phyloP scores from a whole-genome alignment of 2,113 vertebrate genomes.

The Poeciliopsis turrubarensis region DNA sequence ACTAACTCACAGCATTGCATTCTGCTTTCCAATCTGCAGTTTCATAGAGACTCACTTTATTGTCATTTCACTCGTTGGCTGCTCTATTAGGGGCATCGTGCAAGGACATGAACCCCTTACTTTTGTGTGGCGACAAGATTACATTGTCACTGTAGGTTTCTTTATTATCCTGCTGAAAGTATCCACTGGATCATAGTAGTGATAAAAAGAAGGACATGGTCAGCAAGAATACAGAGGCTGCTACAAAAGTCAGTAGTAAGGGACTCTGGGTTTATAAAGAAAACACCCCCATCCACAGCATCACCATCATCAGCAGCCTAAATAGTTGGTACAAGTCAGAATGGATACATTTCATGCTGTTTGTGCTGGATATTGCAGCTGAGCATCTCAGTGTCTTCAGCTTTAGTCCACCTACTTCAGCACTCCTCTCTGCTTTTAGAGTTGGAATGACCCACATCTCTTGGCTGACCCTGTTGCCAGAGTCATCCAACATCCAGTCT shows the following conservation, averaged over 20 bases:
- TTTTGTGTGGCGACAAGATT: neutral
- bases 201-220: neutral
- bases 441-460: too few species aligned
- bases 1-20: constrained; percentile 29
- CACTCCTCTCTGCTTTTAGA: too few species aligned
- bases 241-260: too few species aligned
- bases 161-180: neutral
- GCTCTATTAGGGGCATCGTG: neutral
- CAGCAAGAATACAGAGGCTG: neutral
- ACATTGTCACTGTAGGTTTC: neutral
- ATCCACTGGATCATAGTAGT: neutral
- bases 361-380: neutral
- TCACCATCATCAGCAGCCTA: neutral
- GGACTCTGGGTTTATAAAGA: too few species aligned
- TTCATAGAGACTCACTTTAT: neutral
- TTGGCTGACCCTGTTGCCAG: too few species aligned
- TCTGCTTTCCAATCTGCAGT: constrained; percentile 13
- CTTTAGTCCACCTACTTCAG: too few species aligned
- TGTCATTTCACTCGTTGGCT: neutral
- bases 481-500: too few species aligned
- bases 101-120: neutral
- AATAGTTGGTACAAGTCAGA: neutral
- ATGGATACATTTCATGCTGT: neutral
- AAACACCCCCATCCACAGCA: neutral
- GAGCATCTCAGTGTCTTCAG: too few species aligned